Base-by-base conservation (phyloP, 2,113 vertebrate species). In the Nannospalax galili region DNA sequence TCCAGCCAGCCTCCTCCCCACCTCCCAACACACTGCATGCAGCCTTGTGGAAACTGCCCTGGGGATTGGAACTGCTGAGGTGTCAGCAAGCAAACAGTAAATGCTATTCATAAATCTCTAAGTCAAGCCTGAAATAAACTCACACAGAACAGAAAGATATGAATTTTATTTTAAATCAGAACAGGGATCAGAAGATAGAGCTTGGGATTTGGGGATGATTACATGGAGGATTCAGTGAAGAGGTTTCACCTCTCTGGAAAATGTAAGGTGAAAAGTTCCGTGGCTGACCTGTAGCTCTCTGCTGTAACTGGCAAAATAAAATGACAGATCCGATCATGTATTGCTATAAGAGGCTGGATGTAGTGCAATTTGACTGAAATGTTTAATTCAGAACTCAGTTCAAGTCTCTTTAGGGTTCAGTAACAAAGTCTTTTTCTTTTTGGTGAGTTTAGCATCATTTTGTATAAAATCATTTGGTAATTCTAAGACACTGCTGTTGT, bases 161-260 rank as follows among this genome's bases (percentile, higher is more conserved):
- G 96, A 98, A 98, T 98, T 98, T 98, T 97, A 98, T 97, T 98
- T 98, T 97, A 97, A 98, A 98, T 98, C 24, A 4, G 97, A 98
- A 96, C 85, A 96, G 84, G 97, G 98, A 98, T 98, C 97, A 97
- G 93, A 89, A 97, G 95, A 96, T 96, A 96, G 9, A 98, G 92
- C 97, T 65, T 96, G 98, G 97, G 98, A 98, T 98, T 98, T 98
- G 84, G 84, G 96, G 96, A 98, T 98, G 96, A 98, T 98, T 98
- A 98, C 98, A 92, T 97, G 95, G 95, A 97, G 95, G 97, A 98
- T 98, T 97, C 96, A 95, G 96, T 97, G 97, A 98, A 98, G 97
- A 97, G 97, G 95, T 98, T 98, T 98, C 87, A 95, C 94, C 90
- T 97, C 97, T 97, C 86, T 67, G 92, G 95, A 96, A 98, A 97